Base-by-base conservation (phyloP, 2,888 invertebrate species). In the Carterocephalus palaemon region DNA sequence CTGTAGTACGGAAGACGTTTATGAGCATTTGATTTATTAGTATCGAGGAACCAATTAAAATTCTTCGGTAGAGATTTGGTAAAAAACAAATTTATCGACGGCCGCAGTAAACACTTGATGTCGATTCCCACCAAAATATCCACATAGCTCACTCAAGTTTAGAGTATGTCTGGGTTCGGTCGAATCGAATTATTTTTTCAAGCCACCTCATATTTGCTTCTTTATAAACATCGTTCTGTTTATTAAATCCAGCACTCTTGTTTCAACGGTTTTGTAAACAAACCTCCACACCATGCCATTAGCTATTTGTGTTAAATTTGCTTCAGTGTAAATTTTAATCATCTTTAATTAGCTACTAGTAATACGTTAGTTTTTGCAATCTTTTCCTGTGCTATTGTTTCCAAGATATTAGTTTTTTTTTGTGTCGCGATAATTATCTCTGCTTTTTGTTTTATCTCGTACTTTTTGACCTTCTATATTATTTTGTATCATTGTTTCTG, bases 171-270 rank as follows among this genome's bases (percentile, higher is more conserved):
- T 36, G 42, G 16, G 10, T 22, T 16, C 12, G 33, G 40, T 41
- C 23, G 43, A 8, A 45, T 51, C 41, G 39, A 52, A 49, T 57
- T 59, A 58, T 59, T 64, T 60, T 56, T 52, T 49, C 49, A 52
- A 54, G 55, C 47, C 46, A 56, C 54, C 54, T 57, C 54, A 57
- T 57, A 57, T 56, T 48, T 42, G 48, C 26, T 48, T 49, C 39
- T 41, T 19, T 46, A 41, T 57, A 53, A 53, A 57, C 48, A 51
- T 34, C 3, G 32, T n/a, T 19, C 23, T 54, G 55, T 61, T 59
- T 59, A 52, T 50, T n/a, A n/a, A n/a, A n/a, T 31, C 17, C 31
- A 24, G 8, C 17, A n/a, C 28, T 29, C 36, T 43, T 23, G 36
- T 36, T 36, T 43, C 36, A 36, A 9, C 12, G 29, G 29, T 36